phyloP scores from a whole-genome alignment of 2,113 vertebrate species.

The Recurvirostra avosetta region DNA sequence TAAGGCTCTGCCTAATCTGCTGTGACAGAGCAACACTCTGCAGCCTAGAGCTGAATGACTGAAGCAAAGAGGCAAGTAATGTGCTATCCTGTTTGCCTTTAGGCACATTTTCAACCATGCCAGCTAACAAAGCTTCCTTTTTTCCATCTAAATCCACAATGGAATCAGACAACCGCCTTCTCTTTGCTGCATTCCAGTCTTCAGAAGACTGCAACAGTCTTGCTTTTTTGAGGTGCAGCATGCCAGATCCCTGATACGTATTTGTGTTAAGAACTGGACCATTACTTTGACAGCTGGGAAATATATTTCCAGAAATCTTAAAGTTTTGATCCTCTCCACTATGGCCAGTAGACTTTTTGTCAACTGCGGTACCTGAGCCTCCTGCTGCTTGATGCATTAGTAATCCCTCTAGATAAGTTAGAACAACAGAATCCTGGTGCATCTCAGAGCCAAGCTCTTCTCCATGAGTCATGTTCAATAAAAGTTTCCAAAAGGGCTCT shows the following conservation, averaged over 20 bases:
- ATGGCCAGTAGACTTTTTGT: conserved; percentile 82
- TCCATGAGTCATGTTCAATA: conserved; percentile 99
- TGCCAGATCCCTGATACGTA: conserved; percentile 79
- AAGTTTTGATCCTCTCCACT: conserved; percentile 85
- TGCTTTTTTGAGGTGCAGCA: conserved; percentile 95
- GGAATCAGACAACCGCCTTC: conserved; percentile 81
- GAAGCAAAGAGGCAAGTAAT: conserved; percentile 93
- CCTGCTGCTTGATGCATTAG: conserved; percentile 99
- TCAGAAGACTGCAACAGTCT: conserved; percentile 91
- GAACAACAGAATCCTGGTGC: conserved; percentile 99
- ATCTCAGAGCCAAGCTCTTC: conserved; percentile 99
- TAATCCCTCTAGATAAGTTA: conserved; percentile 99
- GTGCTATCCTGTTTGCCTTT: conserved; percentile 94
- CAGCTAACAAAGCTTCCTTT: conserved; percentile 84
- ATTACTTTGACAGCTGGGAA: conserved; percentile 84
- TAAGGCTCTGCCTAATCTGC: conserved; percentile 84
- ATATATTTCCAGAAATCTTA: conserved; percentile 77
- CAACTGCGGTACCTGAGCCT: conserved; percentile 87
- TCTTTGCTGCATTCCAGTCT: conserved; percentile 88
- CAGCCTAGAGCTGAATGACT: conserved; percentile 96
- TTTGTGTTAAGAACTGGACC: conserved; percentile 78
- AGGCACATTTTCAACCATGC: conserved; percentile 84
- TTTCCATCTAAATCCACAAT: conserved; percentile 85
- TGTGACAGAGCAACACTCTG: conserved; percentile 95
- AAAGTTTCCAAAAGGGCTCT: conserved; percentile 82